Evolutionary conservation across 2,797 vertebrate genomes (phyloP).

Genomic region (Notolabrus celidotus): DNA sequence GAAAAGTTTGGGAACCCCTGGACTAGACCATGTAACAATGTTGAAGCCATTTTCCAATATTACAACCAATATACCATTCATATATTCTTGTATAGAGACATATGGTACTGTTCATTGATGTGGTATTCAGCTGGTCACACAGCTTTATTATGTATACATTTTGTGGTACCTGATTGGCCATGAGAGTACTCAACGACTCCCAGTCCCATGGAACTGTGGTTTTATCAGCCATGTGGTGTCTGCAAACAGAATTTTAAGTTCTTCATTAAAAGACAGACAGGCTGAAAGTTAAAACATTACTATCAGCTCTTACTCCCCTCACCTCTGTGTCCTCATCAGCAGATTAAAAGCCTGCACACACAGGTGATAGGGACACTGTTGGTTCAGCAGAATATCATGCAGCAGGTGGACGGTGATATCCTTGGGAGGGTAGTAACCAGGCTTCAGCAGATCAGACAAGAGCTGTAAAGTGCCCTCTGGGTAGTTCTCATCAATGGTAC

Average conservation of each 20-base stretch:
- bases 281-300: not conserved
- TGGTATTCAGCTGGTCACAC: not conserved
- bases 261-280: slow-evolving; percentile 12
- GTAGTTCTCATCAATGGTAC: slow-evolving; percentile 91
- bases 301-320: slow-evolving; percentile 11
- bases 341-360: slow-evolving; percentile 89
- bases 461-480: slow-evolving; percentile 91
- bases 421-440: slow-evolving; percentile 86
- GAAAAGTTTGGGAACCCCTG: too few relatives aligned
- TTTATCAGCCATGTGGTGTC: slow-evolving; percentile 89
- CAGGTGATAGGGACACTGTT: slow-evolving; percentile 75
- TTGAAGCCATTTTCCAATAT: too few relatives aligned
- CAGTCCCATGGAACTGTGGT: slow-evolving; percentile 92
- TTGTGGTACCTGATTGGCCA: slow-evolving; percentile 89
- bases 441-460: slow-evolving; percentile 90
- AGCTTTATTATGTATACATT: not conserved
- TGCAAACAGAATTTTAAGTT: slow-evolving; percentile 70
- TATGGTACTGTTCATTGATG: not conserved
- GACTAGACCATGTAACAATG: too few relatives aligned
- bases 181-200: slow-evolving; percentile 86
- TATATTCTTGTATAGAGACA: too few relatives aligned
- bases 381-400: slow-evolving; percentile 86
- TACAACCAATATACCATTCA: not conserved
- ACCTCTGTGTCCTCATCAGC: slow-evolving; percentile 96
- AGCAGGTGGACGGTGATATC: slow-evolving; percentile 89